Evolutionary conservation across 2,888 invertebrate genomes (phyloP), one percentile per base, ranked within the genome.

Genomic region (Pandemis heparana): DNA sequence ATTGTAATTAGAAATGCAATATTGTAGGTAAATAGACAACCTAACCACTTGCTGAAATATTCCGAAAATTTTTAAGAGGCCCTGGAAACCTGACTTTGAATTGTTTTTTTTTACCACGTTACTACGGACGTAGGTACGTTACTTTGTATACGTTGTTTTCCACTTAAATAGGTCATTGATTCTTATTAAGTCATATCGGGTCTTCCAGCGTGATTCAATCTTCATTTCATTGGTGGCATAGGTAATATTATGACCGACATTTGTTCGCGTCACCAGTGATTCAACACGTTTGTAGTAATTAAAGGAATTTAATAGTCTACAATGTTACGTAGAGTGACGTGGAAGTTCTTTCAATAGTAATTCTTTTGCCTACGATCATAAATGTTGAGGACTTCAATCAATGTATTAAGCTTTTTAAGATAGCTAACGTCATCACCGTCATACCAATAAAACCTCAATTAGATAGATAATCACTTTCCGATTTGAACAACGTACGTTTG

Each of bases 251-350:
- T 32, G 38, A 12, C 39, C 16, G 38, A 51, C 10, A 12, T 65
- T 18, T 4, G 39, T 51, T 16, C 12, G 18, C 68, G 60, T 53
- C 69, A 70, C 12, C 32, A 43, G 46, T 70, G 70, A 70, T 70
- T 70, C 59, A 70, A 46, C 32, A 56, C 39, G 14, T 32, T 32
- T 48, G n/a, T 56, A 46, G 59, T 46, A 48, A 32, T 64, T 56
- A 56, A 56, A 8, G 43, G 41, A 70, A 46, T 63, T 18, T 18
- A 56, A 64, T 56, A 4, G 46, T 59, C 46, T 38, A 46, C 39
- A 46, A 59, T 16, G 9, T 59, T 46, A 64, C 64, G 64, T 70
- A 48, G 14, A 70, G 63, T 53, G 16, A 56, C 56, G 23, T 23
- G 56, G 56, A n/a, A n/a, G 23, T 12, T 23, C 10, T 18, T 56